Percentiles rank a stretch among this genome's conserved stretches.
phyloP scores from a whole-genome alignment of 2,888 invertebrate species.

The Scaptomyza parva region DNA sequence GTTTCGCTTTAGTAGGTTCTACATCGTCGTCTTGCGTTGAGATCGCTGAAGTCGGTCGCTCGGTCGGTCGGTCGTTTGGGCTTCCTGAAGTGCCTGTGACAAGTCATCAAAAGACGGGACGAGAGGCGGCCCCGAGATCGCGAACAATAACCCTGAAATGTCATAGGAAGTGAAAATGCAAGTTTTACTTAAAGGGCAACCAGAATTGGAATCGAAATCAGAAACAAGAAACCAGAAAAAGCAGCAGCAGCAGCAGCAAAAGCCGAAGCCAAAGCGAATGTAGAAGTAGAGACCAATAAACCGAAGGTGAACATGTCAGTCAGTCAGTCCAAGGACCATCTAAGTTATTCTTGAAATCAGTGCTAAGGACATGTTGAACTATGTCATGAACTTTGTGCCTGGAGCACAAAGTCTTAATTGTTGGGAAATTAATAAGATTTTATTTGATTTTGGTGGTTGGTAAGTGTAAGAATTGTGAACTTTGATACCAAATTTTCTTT shows the following conservation, averaged over 20 bases:
- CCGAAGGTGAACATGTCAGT: conserved; percentile 65
- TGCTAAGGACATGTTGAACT: conserved; percentile 18
- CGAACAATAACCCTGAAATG: conserved; percentile 67
- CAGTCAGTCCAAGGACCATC: conserved; percentile 25
- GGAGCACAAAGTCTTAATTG: conserved; percentile 1
- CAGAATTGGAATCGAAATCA: neutral
- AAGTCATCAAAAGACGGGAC: conserved; percentile 56
- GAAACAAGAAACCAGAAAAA: too few species aligned
- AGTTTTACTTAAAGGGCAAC: conserved; percentile 35
- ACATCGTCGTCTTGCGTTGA: conserved; percentile 29
- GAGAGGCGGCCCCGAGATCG: conserved; percentile 56
- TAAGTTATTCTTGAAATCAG: conserved; percentile 49
- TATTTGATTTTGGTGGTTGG: neutral
- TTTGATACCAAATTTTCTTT: neutral
- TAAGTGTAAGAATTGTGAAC: neutral
- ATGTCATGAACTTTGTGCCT: conserved; percentile 14
- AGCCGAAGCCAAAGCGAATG: too few species aligned
- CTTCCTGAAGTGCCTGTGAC: conserved; percentile 61
- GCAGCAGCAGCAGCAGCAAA: conserved; percentile 1
- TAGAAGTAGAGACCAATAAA: conserved; percentile 28
- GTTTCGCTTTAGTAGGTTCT: conserved; percentile 25
- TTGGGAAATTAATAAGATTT: conserved; percentile 14
- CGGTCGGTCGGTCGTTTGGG: too few species aligned
- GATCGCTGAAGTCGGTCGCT: conserved; percentile 33
- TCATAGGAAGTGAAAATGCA: conserved; percentile 48